Evolutionary conservation across 23 tunicate genomes (phyloP).

Genomic region (Trididemnum nubilum): DNA sequence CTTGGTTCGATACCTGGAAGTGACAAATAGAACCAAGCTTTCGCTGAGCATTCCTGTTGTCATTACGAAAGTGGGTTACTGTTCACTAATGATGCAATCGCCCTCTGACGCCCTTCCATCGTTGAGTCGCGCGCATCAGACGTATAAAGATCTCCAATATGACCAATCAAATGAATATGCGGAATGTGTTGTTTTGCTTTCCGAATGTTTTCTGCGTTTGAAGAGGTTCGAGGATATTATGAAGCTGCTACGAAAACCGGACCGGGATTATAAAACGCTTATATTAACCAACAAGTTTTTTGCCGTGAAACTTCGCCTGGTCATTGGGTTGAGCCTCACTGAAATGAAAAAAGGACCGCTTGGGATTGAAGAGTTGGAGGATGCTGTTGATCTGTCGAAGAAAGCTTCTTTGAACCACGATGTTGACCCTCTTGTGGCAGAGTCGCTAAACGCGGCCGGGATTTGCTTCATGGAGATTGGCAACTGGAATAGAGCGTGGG

Average conservation of each 20-base stretch:
- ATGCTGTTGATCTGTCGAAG: background rate
- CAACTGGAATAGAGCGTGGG: background rate
- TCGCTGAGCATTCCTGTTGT: background rate
- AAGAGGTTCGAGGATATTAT: constrained; percentile 3
- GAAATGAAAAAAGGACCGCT: background rate
- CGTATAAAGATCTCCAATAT: background rate
- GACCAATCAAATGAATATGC: background rate
- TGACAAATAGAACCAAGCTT: background rate
- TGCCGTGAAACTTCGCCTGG: background rate
- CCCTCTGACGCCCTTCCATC: background rate
- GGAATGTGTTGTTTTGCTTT: background rate
- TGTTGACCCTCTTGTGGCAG: constrained; percentile 12
- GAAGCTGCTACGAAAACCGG: background rate
- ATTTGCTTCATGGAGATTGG: background rate
- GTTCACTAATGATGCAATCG: background rate
- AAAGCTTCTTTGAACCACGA: background rate
- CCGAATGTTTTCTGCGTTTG: background rate
- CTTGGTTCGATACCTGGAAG: background rate
- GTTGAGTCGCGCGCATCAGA: background rate
- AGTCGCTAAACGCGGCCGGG: background rate
- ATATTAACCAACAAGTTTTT: background rate
- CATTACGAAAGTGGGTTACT: background rate
- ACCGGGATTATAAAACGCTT: background rate
- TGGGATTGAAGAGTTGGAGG: background rate
- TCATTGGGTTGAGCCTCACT: background rate